phyloP scores from a whole-genome alignment of 1,140 invertebrate species.

The Orius insidiosus region DNA sequence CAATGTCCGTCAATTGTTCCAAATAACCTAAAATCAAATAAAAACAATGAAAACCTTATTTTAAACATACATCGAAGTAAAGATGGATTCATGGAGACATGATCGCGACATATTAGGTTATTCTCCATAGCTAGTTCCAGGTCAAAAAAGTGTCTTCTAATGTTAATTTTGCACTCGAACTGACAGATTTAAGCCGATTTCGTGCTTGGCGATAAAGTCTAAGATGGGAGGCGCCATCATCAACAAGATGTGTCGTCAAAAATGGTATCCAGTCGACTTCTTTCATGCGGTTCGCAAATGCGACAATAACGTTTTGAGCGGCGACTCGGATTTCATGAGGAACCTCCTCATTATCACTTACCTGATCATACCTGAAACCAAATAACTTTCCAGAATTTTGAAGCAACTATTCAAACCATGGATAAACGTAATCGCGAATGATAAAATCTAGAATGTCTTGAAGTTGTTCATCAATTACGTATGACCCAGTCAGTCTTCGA shows the following conservation, averaged over 20 bases:
- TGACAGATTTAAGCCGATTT: slow-evolving; percentile 34
- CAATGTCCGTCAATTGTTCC: slow-evolving; percentile 62
- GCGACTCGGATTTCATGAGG: slow-evolving; percentile 31
- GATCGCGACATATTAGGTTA: slow-evolving; percentile 46
- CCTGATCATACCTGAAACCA: slow-evolving; percentile 33
- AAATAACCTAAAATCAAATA: slow-evolving; percentile 51
- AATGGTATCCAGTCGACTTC: slow-evolving; percentile 78
- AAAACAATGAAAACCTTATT: slow-evolving; percentile 9
- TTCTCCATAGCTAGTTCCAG: slow-evolving; percentile 73
- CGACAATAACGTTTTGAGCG: slow-evolving; percentile 33
- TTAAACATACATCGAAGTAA: slow-evolving; percentile 14
- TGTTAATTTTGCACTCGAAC: slow-evolving; percentile 17
- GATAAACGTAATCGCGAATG: slow-evolving; percentile 59
- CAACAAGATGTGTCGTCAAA: slow-evolving; percentile 68
- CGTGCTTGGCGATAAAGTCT: slow-evolving; percentile 59
- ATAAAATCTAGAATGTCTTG: slow-evolving; percentile 56
- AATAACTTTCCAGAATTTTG: not conserved
- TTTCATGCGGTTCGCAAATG: slow-evolving; percentile 45
- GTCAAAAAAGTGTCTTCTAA: slow-evolving; percentile 68
- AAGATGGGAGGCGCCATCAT: slow-evolving; percentile 78
- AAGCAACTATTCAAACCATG: slow-evolving; percentile 45
- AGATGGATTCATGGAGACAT: slow-evolving; percentile 37
- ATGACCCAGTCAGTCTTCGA: slow-evolving; percentile 42
- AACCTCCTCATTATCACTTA: slow-evolving; percentile 37
- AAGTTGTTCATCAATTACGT: slow-evolving; percentile 49